Evolutionary conservation across 2,888 invertebrate species (phyloP).

Genomic region (Phymatocera aterrima): DNA sequence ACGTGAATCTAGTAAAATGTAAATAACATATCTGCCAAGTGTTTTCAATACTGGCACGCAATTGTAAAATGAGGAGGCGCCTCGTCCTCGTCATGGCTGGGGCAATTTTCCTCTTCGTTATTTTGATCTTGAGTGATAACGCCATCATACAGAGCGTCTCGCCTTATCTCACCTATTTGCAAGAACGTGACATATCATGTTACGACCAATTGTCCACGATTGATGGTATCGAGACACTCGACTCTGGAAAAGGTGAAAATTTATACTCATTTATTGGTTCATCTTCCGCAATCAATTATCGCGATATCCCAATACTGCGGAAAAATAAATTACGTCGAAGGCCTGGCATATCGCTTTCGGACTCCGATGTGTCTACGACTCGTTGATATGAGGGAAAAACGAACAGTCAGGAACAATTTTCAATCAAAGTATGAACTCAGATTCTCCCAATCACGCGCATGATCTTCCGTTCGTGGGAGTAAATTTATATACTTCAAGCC

Average conservation of each 20-base stretch:
- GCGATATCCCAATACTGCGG: too few species aligned
- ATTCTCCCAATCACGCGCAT: too few species aligned
- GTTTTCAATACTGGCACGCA: not conserved
- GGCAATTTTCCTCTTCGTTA: constrained; percentile 59
- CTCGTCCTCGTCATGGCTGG: constrained; percentile 57
- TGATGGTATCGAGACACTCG: constrained; percentile 53
- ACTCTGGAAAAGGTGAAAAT: constrained; percentile 50
- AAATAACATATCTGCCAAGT: not conserved
- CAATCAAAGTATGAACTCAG: too few species aligned
- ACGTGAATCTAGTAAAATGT: too few species aligned
- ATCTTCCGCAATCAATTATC: too few species aligned
- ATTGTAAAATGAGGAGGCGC: constrained; percentile 60
- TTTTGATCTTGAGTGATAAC: constrained; percentile 59
- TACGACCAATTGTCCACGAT: constrained; percentile 52
- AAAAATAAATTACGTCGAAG: not conserved
- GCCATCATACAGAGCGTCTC: constrained; percentile 56
- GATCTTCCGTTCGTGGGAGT: too few species aligned
- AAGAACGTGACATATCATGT: constrained; percentile 56
- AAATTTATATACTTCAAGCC: too few species aligned
- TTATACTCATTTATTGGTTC: not conserved
- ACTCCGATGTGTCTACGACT: too few species aligned
- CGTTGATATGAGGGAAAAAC: too few species aligned
- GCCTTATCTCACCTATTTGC: constrained; percentile 52
- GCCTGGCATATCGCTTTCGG: too few species aligned
- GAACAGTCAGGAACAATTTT: too few species aligned